Evolutionary conservation across 2,888 invertebrate species (phyloP).

Genomic region (Deilephila porcellus): DNA sequence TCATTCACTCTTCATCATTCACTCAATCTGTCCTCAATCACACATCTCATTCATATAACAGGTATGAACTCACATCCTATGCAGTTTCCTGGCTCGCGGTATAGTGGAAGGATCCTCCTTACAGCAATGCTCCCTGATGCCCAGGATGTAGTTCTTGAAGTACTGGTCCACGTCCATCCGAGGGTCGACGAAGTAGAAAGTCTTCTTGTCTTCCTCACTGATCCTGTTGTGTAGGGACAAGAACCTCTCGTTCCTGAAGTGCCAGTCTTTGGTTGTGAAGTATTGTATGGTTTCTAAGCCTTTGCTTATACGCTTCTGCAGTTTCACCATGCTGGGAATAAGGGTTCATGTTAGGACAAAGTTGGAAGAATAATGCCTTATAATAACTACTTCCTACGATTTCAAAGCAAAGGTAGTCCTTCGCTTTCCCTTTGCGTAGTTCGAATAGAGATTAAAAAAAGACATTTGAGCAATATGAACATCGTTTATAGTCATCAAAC

Average conservation of each 20-base stretch:
- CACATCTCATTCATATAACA: too few relatives aligned
- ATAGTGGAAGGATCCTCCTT: constrained; percentile 92
- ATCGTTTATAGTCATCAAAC: too few relatives aligned
- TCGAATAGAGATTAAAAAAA: too few relatives aligned
- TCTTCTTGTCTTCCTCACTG: constrained; percentile 82
- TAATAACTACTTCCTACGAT: too few relatives aligned
- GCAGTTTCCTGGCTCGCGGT: constrained; percentile 87
- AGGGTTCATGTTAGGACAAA: neutral
- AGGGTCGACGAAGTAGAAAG: constrained; percentile 84
- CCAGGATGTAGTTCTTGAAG: constrained; percentile 86
- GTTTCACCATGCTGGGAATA: constrained; percentile 84
- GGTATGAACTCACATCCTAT: constrained; percentile 80
- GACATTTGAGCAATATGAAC: too few relatives aligned
- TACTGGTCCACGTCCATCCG: constrained; percentile 59
- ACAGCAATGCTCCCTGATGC: constrained; percentile 90
- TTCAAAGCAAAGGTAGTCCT: too few relatives aligned
- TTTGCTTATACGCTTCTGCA: constrained; percentile 86
- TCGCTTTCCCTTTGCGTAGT: too few relatives aligned
- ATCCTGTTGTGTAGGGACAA: constrained; percentile 83
- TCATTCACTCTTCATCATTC: too few relatives aligned
- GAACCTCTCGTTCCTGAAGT: constrained; percentile 87
- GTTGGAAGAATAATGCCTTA: neutral
- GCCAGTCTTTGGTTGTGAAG: constrained; percentile 93
- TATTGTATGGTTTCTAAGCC: constrained; percentile 89
- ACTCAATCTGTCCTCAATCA: too few relatives aligned